A percentile compares a stretch with the other conserved stretches of the same genome.
Conservation (phyloP, 2,113 vertebrate genomes). For the Psammodynastes pulverulentus region DNA sequence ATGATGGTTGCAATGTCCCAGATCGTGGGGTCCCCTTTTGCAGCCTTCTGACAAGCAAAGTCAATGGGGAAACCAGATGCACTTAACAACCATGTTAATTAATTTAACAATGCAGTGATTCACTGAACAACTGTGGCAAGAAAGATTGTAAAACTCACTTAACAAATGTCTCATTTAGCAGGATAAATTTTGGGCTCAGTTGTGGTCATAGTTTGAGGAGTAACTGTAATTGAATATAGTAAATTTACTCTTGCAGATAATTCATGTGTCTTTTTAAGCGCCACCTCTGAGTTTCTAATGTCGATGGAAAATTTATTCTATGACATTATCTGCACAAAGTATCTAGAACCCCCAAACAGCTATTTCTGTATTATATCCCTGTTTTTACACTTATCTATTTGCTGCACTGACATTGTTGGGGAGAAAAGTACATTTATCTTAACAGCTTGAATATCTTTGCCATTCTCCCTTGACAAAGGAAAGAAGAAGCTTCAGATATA, state of each 20-base stretch:
- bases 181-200: not conserved
- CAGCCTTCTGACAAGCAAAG: not conserved
- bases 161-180: not conserved
- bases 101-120: not conserved
- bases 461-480: not conserved
- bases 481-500: not conserved
- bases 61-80: not conserved
- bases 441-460: conserved; percentile 3
- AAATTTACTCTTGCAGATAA: not conserved
- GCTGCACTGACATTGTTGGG: not conserved
- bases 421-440: not conserved
- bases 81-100: not conserved
- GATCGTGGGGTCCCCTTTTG: not conserved
- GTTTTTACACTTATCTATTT: conserved; percentile 1
- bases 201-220: not conserved
- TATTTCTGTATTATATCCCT: not conserved
- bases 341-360: not conserved
- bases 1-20: not conserved
- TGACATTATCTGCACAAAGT: not conserved
- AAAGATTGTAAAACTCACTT: not conserved
- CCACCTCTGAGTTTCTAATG: not conserved
- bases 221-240: not conserved
- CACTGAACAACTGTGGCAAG: not conserved
- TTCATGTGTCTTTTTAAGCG: not conserved
- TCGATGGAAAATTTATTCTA: not conserved